Conservation (phyloP, 2,113 vertebrate species). For the Sander lucioperca region DNA sequence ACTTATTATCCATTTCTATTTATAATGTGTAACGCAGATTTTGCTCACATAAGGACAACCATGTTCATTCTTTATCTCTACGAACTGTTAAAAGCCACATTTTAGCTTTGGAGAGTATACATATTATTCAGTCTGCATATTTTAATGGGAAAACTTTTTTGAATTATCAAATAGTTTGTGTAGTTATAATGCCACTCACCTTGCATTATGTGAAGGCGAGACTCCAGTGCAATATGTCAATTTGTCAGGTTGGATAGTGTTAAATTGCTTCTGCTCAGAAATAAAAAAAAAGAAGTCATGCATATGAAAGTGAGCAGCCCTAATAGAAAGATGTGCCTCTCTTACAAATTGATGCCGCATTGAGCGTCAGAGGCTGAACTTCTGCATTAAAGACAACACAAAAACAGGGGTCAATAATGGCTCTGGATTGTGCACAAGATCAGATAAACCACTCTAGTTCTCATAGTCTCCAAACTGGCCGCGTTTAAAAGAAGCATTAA, state of each 20-base stretch:
- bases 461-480: neutral
- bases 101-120: neutral
- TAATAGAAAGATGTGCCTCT: constrained; percentile 64
- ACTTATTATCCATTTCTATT: constrained; percentile 23
- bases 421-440: constrained; percentile 17
- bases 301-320: constrained; percentile 60
- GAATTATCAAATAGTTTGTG: constrained; percentile 10
- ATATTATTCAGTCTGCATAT: neutral
- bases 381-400: constrained; percentile 26
- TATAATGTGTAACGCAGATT: constrained; percentile 3
- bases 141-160: constrained; percentile 1
- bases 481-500: neutral
- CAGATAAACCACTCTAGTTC: constrained; percentile 2
- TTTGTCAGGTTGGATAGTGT: constrained; percentile 57
- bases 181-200: constrained; percentile 35
- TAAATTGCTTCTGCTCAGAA: constrained; percentile 59
- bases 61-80: neutral
- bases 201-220: constrained; percentile 33
- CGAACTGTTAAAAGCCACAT: neutral
- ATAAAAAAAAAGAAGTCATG: constrained; percentile 40
- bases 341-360: constrained; percentile 56
- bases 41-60: constrained; percentile 11
- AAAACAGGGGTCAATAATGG: constrained; percentile 20
- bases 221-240: constrained; percentile 27
- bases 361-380: constrained; percentile 21